Evolutionary conservation across 2,888 invertebrate genomes (phyloP).

Genomic region (Drosophila koepferae): DNA sequence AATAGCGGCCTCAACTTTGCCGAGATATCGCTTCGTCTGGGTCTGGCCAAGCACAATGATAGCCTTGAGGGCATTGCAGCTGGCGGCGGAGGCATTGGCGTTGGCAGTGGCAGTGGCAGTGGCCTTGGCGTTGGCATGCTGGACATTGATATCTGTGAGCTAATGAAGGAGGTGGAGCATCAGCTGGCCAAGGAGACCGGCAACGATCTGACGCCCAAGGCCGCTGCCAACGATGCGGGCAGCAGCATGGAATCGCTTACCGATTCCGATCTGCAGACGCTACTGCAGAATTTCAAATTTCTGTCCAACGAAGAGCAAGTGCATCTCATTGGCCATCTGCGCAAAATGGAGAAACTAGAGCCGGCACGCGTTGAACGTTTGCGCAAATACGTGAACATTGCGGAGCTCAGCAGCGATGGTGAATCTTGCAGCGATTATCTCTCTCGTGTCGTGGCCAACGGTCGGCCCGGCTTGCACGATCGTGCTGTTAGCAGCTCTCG

Average conservation of each 20-base stretch:
- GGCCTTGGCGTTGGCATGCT: constrained; percentile 10
- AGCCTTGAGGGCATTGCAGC: constrained; percentile 50
- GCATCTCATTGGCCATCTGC: constrained; percentile 92
- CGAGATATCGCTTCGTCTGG: constrained; percentile 36
- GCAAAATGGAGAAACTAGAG: constrained; percentile 91
- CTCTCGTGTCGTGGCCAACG: constrained; percentile 49
- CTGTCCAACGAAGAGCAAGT: constrained; percentile 93
- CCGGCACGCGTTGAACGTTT: constrained; percentile 92
- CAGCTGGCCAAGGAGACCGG: constrained; percentile 58
- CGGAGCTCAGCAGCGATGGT: constrained; percentile 69
- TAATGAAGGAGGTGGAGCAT: constrained; percentile 74
- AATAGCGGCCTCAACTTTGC: constrained; percentile 32
- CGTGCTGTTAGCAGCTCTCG: not conserved
- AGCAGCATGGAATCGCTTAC: constrained; percentile 90
- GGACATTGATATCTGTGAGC: constrained; percentile 64
- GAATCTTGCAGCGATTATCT: constrained; percentile 66
- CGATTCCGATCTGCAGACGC: constrained; percentile 91
- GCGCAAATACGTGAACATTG: constrained; percentile 90
- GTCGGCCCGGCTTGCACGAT: constrained; percentile 28
- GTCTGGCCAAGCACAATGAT: not conserved
- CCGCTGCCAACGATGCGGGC: constrained; percentile 64
- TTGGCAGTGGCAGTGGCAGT: not conserved
- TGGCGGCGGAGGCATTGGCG: not conserved
- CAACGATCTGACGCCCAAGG: not conserved
- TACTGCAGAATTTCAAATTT: constrained; percentile 93